phyloP scores from a whole-genome alignment of 1,140 invertebrate genomes.

The Calliopsis andreniformis region DNA sequence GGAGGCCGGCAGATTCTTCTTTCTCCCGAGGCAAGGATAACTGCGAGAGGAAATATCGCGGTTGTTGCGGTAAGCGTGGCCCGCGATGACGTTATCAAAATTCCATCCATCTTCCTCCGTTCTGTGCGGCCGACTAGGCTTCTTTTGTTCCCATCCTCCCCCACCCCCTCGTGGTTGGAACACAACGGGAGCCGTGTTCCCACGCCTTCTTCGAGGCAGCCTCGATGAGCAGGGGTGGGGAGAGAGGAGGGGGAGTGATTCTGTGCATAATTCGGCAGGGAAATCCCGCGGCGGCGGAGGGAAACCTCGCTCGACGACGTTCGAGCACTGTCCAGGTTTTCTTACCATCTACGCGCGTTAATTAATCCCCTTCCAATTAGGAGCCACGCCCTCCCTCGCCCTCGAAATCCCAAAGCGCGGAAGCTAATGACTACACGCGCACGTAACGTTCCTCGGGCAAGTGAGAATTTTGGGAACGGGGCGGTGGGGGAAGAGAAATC shows the following conservation, averaged over 20 bases:
- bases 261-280: slow-evolving; percentile 60
- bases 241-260: slow-evolving; percentile 5
- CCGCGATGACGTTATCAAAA: slow-evolving; percentile 66
- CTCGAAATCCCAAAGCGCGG: slow-evolving; percentile 57
- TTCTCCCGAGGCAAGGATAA: slow-evolving; percentile 25
- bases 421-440: slow-evolving; percentile 42
- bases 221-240: too few relatives aligned
- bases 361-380: slow-evolving; percentile 69
- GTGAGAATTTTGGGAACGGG: slow-evolving; percentile 52
- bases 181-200: slow-evolving; percentile 34
- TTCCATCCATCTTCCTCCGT: slow-evolving; percentile 56
- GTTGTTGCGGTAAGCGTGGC: slow-evolving; percentile 62
- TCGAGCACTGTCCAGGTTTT: slow-evolving; percentile 48
- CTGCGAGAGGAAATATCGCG: slow-evolving; percentile 59
- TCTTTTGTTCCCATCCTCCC: background rate
- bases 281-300: slow-evolving; percentile 39
- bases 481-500: too few relatives aligned
- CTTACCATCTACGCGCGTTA: slow-evolving; percentile 58
- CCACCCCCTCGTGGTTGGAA: too few relatives aligned
- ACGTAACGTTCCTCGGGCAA: slow-evolving; percentile 44
- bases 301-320: slow-evolving; percentile 38
- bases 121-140: background rate
- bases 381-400: slow-evolving; percentile 54
- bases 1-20: slow-evolving; percentile 38
- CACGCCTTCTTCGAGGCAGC: slow-evolving; percentile 26